These are phyloP conservation scores for Botia kubotai DNA, from an alignment of 2,797 vertebrate species.

Conservation along the genomic window DNA sequence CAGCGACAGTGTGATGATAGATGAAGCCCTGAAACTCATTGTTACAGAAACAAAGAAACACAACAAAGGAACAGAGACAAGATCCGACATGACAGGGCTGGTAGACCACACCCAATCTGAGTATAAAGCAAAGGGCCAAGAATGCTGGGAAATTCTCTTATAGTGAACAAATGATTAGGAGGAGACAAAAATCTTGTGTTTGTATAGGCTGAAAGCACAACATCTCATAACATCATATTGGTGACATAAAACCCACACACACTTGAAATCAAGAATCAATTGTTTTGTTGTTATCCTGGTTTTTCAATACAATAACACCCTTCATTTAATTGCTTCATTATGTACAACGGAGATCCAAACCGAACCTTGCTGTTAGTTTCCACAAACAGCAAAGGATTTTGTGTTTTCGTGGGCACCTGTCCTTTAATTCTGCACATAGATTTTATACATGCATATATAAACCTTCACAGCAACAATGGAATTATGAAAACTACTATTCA, in stretches of 20 bases:
- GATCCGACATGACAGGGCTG: slow-evolving; percentile 62
- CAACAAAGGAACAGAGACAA: slow-evolving; percentile 57
- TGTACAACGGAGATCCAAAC: slow-evolving; percentile 46
- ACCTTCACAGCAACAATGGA: no score
- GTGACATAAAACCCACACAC: slow-evolving; percentile 67
- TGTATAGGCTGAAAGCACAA: slow-evolving; percentile 73
- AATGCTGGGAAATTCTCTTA: slow-evolving; percentile 75
- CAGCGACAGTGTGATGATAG: slow-evolving; percentile 36
- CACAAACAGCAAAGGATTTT: no score
- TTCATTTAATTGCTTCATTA: no score
- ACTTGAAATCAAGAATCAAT: slow-evolving; percentile 59
- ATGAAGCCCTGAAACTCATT: slow-evolving; percentile 8
- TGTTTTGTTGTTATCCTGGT: no score
- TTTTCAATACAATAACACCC: no score
- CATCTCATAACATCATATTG: slow-evolving; percentile 55
- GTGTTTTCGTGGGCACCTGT: no score
- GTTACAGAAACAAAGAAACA: slow-evolving; percentile 42
- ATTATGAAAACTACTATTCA: no score
- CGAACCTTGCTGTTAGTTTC: slow-evolving; percentile 11
- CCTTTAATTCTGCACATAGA: slow-evolving; percentile 44
- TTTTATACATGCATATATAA: background rate
- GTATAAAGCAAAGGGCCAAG: slow-evolving; percentile 69
- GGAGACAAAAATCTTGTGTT: slow-evolving; percentile 68
- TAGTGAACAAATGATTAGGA: slow-evolving; percentile 73
- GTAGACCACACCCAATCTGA: slow-evolving; percentile 59